These are phyloP conservation scores for Drosophila peninsularis DNA, from an alignment of 2,888 invertebrate species.

Conservation along the genomic window DNA sequence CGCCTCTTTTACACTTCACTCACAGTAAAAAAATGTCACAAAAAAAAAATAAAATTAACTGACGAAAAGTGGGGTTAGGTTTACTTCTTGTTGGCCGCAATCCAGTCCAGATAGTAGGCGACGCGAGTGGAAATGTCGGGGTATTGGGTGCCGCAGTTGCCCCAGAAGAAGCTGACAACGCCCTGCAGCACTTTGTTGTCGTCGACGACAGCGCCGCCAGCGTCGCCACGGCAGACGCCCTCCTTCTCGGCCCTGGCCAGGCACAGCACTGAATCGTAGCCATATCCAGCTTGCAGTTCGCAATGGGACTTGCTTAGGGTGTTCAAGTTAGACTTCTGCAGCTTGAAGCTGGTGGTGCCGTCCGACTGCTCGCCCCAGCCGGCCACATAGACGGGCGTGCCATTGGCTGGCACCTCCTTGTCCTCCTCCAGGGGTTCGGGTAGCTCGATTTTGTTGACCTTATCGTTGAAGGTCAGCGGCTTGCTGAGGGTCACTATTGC, in stretches of 20 bases:
- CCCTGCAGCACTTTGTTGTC: constrained; percentile 69
- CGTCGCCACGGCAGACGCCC: constrained; percentile 82
- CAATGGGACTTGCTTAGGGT: constrained; percentile 64
- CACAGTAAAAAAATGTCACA: constrained; percentile 62
- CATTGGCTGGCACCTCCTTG: constrained; percentile 51
- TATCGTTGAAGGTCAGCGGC: constrained; percentile 53
- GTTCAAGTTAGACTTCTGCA: constrained; percentile 73
- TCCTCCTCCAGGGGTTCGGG: constrained; percentile 32
- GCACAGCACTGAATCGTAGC: constrained; percentile 75
- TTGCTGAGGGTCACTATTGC: constrained; percentile 67
- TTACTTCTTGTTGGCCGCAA: constrained; percentile 46
- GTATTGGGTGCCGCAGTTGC: constrained; percentile 76
- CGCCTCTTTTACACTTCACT: constrained; percentile 15
- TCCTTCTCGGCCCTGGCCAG: constrained; percentile 64
- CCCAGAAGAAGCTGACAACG: constrained; percentile 75
- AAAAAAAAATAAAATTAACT: constrained; percentile 37
- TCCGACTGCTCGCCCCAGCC: constrained; percentile 80
- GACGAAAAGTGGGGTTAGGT: neutral
- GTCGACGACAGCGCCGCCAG: constrained; percentile 77
- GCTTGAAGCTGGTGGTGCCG: constrained; percentile 65
- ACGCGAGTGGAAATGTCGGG: constrained; percentile 80
- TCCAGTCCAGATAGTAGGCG: constrained; percentile 75
- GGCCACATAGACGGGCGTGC: constrained; percentile 67
- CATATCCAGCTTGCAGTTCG: constrained; percentile 71
- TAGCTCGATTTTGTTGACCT: constrained; percentile 64